Conservation (phyloP, 2,113 vertebrate genomes). For the Tragulus kanchil region DNA sequence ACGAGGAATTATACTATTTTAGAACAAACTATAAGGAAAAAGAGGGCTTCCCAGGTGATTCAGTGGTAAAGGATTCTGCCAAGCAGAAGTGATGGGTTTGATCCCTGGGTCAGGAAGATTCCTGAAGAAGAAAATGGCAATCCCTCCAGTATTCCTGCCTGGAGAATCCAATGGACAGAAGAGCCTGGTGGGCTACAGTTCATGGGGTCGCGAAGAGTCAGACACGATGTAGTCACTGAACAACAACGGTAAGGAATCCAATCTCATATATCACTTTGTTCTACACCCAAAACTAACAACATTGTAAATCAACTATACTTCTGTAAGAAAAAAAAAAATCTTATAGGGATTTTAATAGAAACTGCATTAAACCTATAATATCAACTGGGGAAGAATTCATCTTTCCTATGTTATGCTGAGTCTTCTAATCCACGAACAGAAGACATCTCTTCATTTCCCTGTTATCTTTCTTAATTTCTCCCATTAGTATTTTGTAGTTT, state of each 20-base stretch:
- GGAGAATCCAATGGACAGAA: not conserved
- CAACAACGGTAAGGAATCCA: not conserved
- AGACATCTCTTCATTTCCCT: not conserved
- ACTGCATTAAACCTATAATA: not conserved
- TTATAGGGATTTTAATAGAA: not conserved
- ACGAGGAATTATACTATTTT: not conserved
- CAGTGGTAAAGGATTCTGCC: not conserved
- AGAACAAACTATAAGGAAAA: not conserved
- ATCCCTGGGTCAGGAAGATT: not conserved
- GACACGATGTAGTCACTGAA: not conserved
- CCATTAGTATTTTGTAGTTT: not conserved
- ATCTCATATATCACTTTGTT: not conserved
- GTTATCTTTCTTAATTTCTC: not conserved
- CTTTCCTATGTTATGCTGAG: not conserved
- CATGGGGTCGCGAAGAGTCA: not conserved
- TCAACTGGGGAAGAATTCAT: not conserved
- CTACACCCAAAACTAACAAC: not conserved
- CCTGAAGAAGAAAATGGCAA: not conserved
- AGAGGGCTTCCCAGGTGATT: not conserved
- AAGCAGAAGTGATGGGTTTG: not conserved
- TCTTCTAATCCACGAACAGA: not conserved
- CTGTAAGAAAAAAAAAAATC: not conserved
- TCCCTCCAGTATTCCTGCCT: not conserved
- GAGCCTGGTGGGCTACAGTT: too few relatives aligned
- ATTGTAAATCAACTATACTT: not conserved